A percentile compares a stretch with the other conserved stretches of the same genome.
Evolutionary conservation across 2,797 vertebrate species (phyloP).

Genomic region (Anomalospiza imberbis): DNA sequence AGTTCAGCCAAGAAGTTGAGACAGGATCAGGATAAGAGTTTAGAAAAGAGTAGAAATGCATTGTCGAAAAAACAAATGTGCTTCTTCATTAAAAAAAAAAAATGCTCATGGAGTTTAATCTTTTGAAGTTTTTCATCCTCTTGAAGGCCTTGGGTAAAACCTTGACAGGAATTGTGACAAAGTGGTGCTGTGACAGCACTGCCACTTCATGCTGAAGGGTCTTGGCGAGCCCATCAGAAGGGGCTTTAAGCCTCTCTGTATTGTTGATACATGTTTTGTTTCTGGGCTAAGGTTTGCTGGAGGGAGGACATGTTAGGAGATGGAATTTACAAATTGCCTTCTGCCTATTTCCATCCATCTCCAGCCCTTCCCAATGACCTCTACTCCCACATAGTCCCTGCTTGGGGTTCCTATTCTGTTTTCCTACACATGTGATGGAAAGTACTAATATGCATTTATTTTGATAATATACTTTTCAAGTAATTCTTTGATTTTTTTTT

Average conservation of each 20-base stretch:
- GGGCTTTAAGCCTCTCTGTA: not conserved
- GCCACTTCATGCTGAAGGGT: not conserved
- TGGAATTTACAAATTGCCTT: not conserved
- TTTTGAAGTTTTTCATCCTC: not conserved
- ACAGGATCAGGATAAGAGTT: not conserved
- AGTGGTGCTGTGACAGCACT: not conserved
- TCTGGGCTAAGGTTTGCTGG: not conserved
- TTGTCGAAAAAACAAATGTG: not conserved
- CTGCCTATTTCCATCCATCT: not conserved
- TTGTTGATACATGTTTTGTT: not conserved
- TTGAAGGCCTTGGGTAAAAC: not conserved
- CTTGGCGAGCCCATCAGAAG: not conserved
- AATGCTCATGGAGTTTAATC: not conserved
- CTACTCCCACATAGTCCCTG: not conserved
- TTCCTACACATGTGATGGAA: fast-evolving
- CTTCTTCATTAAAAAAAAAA: not conserved
- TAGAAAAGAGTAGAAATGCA: not conserved
- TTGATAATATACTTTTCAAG: not conserved
- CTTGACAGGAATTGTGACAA: not conserved
- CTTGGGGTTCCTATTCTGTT: not conserved
- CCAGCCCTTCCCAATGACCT: not conserved
- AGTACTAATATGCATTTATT: not conserved
- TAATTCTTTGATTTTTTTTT: not conserved
- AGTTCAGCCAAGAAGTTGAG: not conserved
- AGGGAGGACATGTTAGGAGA: not conserved